phyloP scores from a whole-genome alignment of 2,797 vertebrate genomes.

The Coregonus suidteri region DNA sequence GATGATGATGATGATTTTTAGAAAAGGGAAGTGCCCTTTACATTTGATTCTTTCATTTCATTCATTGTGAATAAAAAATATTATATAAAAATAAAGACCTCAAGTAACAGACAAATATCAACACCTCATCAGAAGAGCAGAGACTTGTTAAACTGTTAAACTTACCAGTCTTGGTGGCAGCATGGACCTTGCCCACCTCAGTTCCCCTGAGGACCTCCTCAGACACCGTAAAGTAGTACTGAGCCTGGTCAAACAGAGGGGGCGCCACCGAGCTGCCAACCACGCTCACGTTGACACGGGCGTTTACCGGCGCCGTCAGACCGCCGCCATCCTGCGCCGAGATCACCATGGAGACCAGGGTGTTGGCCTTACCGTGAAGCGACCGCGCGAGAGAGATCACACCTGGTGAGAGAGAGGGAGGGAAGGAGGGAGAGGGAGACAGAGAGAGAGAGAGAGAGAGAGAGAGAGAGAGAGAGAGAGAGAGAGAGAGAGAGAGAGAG shows the following conservation, averaged over 20 bases:
- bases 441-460: background rate
- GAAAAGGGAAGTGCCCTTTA: no score
- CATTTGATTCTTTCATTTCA: no score
- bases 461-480: background rate
- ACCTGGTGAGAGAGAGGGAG: conserved; percentile 64
- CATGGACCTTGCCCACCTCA: conserved; percentile 83
- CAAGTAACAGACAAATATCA: no score
- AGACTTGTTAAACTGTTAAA: background rate
- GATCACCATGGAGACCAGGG: conserved; percentile 89
- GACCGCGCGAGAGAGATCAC: conserved; percentile 84
- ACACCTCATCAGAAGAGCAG: no score
- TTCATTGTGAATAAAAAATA: no score
- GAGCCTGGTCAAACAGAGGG: conserved; percentile 88
- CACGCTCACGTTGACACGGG: conserved; percentile 91
- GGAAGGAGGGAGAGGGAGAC: background rate
- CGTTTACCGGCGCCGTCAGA: conserved; percentile 82
- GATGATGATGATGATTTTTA: no score
- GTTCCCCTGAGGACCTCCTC: conserved; percentile 87
- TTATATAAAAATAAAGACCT: no score
- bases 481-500: background rate
- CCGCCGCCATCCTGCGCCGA: conserved; percentile 88
- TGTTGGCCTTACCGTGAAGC: conserved; percentile 87
- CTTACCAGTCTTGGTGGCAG: conserved; percentile 77
- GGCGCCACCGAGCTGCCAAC: conserved; percentile 86
- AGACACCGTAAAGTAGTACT: conserved; percentile 89